Evolutionary conservation across 2,888 invertebrate species (phyloP).

Genomic region (Trichopoda pennipes): DNA sequence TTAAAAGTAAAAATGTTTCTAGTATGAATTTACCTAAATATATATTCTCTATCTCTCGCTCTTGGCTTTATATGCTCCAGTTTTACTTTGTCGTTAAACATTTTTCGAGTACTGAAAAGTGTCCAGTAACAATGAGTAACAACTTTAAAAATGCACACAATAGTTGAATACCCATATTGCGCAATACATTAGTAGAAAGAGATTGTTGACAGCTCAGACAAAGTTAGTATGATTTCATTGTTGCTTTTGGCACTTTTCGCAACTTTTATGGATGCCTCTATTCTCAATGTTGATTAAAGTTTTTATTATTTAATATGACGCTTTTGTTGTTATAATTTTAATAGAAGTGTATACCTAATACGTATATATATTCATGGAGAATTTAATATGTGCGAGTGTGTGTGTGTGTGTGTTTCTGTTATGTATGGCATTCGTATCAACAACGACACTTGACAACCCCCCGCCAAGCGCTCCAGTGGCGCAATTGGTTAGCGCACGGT

Average conservation of each 20-base stretch:
- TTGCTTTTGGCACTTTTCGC: constrained; percentile 39
- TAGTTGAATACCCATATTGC: too few species aligned
- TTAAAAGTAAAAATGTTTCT: too few species aligned
- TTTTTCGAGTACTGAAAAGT: too few species aligned
- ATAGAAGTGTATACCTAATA: not conserved
- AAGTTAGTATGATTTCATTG: constrained; percentile 26
- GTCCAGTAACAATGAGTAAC: too few species aligned
- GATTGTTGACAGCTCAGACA: constrained; percentile 36
- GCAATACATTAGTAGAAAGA: not conserved
- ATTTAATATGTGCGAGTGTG: not conserved
- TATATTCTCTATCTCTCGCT: too few species aligned
- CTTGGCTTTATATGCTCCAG: too few species aligned
- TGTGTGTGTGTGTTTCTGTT: not conserved
- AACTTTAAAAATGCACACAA: too few species aligned
- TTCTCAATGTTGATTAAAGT: too few species aligned
- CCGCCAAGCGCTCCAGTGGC: constrained; percentile 93
- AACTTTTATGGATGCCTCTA: too few species aligned
- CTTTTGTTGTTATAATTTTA: constrained; percentile 2
- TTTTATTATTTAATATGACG: too few species aligned
- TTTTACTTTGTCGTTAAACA: too few species aligned
- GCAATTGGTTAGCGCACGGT: constrained; percentile 99
- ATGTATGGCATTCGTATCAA: constrained; percentile 43
- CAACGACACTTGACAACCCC: constrained; percentile 72
- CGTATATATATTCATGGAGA: not conserved
- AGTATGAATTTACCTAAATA: too few species aligned